phyloP scores from a whole-genome alignment of 2,113 vertebrate species.

The Rhinichthys klamathensis region DNA sequence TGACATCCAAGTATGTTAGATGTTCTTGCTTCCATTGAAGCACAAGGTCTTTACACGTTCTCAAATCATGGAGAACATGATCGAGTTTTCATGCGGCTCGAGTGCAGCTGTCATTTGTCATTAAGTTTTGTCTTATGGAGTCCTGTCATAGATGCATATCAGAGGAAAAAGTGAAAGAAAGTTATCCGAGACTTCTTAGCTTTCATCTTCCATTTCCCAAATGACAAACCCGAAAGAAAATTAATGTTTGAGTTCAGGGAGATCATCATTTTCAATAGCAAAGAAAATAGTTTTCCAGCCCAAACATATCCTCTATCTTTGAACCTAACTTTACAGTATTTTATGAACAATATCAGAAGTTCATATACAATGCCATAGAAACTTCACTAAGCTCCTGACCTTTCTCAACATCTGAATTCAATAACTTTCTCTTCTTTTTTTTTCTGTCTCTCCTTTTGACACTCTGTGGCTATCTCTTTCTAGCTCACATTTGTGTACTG shows the following conservation, averaged over 20 bases:
- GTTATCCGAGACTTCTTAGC: not conserved
- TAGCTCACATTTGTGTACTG: not conserved
- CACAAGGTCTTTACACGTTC: not conserved
- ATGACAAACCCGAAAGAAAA: constrained; percentile 16
- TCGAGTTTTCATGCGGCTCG: not conserved
- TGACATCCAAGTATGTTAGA: not conserved
- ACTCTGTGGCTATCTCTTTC: not conserved
- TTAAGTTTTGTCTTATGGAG: not conserved
- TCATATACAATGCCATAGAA: constrained; percentile 13
- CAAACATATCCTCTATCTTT: constrained; percentile 10
- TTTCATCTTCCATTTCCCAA: constrained; percentile 30
- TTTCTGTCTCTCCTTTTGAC: not conserved
- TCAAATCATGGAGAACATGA: not conserved
- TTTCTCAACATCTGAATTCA: constrained; percentile 34
- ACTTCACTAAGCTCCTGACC: constrained; percentile 36
- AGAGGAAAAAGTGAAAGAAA: not conserved
- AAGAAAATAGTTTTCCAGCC: constrained; percentile 32
- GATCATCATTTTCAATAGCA: constrained; percentile 35
- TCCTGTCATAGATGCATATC: constrained; percentile 15
- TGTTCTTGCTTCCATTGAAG: not conserved
- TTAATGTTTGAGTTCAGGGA: constrained; percentile 24
- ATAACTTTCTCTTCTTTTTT: constrained; percentile 6
- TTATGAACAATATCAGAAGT: constrained; percentile 38
- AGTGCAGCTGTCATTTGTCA: not conserved
- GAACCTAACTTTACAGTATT: not conserved